phyloP scores from a whole-genome alignment of 1,140 invertebrate genomes.

The Sycobia sp. region DNA sequence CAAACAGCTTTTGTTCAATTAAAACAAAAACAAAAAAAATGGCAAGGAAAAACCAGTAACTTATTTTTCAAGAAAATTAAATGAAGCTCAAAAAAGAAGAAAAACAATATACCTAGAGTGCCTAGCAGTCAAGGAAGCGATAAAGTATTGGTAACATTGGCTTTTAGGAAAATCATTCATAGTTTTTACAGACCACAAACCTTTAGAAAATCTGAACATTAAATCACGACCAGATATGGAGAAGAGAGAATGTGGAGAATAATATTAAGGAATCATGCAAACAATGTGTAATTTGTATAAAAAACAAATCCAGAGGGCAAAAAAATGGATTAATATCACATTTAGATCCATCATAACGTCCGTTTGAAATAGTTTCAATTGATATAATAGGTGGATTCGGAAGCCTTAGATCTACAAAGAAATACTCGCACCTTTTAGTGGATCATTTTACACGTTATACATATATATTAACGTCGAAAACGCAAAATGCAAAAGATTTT shows the following conservation, averaged over 20 bases:
- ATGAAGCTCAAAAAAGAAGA: neutral
- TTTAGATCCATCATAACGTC: neutral
- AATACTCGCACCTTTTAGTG: neutral
- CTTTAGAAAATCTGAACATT: neutral
- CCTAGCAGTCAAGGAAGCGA: neutral
- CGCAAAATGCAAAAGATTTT: slow-evolving; percentile 1
- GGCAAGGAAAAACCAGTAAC: neutral
- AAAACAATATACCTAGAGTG: neutral
- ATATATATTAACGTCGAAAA: slow-evolving; percentile 4
- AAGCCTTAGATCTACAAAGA: neutral
- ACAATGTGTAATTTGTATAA: neutral
- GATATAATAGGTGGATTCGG: neutral
- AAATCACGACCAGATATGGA: neutral
- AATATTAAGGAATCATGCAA: neutral
- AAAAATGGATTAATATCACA: neutral
- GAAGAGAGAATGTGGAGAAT: neutral
- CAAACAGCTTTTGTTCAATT: neutral
- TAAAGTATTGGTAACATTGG: neutral
- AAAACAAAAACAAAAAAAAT: too few relatives aligned
- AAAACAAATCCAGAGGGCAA: neutral
- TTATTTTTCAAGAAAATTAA: too few relatives aligned
- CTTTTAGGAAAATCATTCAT: neutral
- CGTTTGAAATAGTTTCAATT: slow-evolving; percentile 7
- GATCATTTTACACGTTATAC: neutral
- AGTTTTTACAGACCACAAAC: neutral